Conservation (phyloP, 1,140 invertebrate genomes). For the Neomicropteryx cornuta region DNA sequence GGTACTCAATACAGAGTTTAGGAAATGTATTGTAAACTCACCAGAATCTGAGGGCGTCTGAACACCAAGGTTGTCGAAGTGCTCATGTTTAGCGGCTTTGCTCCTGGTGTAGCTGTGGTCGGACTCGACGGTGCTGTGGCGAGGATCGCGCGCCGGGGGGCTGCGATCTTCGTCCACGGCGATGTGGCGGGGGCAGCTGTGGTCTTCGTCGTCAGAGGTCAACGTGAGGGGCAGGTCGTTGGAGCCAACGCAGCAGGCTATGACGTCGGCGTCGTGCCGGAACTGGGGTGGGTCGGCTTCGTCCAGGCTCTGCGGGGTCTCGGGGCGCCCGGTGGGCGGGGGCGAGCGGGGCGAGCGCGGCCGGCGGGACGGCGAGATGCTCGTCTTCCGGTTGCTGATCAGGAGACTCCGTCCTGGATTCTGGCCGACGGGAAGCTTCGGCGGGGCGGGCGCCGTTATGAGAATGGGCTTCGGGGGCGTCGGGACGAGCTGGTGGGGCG, state of each 20-base stretch:
- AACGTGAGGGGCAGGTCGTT: slow-evolving; percentile 11
- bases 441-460: too few species aligned
- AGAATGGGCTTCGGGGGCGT: slow-evolving; percentile 18
- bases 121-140: slow-evolving; percentile 29
- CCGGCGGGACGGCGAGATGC: too few species aligned
- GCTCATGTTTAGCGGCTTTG: slow-evolving; percentile 37
- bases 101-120: slow-evolving; percentile 63
- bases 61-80: slow-evolving; percentile 51
- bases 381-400: too few species aligned
- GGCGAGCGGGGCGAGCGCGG: slow-evolving; percentile 21
- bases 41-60: slow-evolving; percentile 81
- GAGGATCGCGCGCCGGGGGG: slow-evolving; percentile 23
- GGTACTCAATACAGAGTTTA: too few species aligned
- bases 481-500: slow-evolving; percentile 16
- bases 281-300: slow-evolving; percentile 16
- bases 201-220: slow-evolving; percentile 25
- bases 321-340: slow-evolving; percentile 5
- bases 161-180: slow-evolving; percentile 30
- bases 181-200: slow-evolving; percentile 32
- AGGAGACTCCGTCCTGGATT: slow-evolving; percentile 9
- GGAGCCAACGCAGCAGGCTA: slow-evolving; percentile 28
- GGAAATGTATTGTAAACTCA: too few species aligned
- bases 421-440: neutral
- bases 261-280: slow-evolving; percentile 23
- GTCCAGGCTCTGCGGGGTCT: slow-evolving; percentile 23